Evolutionary conservation across 2,797 vertebrate species (phyloP).

Genomic region (Echeneis naucrates): DNA sequence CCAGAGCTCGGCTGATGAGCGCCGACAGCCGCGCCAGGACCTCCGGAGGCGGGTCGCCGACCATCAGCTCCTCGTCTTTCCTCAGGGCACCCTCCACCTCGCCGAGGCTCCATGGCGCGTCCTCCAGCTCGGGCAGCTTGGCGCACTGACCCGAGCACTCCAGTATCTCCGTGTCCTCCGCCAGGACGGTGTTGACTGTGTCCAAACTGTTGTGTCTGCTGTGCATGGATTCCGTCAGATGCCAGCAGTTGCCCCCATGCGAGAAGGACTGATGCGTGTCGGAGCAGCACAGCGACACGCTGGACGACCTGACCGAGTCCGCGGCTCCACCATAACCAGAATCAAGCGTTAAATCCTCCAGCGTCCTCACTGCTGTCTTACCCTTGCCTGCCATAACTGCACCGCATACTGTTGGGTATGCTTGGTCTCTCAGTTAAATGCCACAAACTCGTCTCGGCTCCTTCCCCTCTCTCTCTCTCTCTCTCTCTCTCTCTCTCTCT

Average conservation of each 20-base stretch:
- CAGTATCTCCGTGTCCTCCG: slow-evolving; percentile 85
- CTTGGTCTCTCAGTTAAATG: slow-evolving; percentile 71
- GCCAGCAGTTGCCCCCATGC: slow-evolving; percentile 87
- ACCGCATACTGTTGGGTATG: slow-evolving; percentile 93
- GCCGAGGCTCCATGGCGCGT: slow-evolving; percentile 86
- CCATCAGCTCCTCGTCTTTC: slow-evolving; percentile 79
- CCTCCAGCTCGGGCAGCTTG: slow-evolving; percentile 87
- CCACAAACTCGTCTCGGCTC: slow-evolving; percentile 66
- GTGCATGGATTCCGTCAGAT: slow-evolving; percentile 89
- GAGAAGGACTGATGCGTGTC: slow-evolving; percentile 85
- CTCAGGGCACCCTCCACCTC: slow-evolving; percentile 86
- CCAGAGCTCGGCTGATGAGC: slow-evolving; percentile 82
- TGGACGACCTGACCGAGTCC: slow-evolving; percentile 89
- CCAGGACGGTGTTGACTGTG: slow-evolving; percentile 89
- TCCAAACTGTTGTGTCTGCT: slow-evolving; percentile 98
- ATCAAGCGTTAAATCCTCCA: slow-evolving; percentile 90
- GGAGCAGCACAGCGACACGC: slow-evolving; percentile 88
- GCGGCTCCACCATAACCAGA: slow-evolving; percentile 91
- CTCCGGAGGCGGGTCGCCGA: slow-evolving; percentile 75
- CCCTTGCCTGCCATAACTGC: slow-evolving; percentile 95
- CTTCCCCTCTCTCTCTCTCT: no score
- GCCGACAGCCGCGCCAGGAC: slow-evolving; percentile 82
- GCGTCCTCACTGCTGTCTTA: slow-evolving; percentile 93
- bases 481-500: no score
- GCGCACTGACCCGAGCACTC: slow-evolving; percentile 86